These are phyloP conservation scores for Lamprologus sp. DNA, from an alignment of 2,113 vertebrate species.

Conservation along the genomic window DNA sequence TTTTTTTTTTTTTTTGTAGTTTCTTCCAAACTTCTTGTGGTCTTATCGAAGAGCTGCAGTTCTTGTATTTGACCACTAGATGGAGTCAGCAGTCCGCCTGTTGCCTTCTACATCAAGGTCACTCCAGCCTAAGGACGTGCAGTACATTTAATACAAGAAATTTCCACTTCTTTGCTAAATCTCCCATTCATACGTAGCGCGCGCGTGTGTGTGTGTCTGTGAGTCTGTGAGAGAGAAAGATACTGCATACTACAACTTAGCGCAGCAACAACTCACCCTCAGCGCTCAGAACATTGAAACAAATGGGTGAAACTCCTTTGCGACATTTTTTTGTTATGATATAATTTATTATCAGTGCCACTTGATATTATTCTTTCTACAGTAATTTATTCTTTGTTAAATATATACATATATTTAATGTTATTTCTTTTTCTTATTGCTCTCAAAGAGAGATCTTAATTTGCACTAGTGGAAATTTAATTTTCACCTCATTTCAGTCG, in stretches of 20 bases:
- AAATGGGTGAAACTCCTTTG: background rate
- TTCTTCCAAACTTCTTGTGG: background rate
- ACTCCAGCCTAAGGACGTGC: background rate
- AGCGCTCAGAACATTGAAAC: background rate
- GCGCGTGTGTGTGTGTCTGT: background rate
- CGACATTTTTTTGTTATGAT: background rate
- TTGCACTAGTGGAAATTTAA: constrained; percentile 56
- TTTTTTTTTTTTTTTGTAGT: background rate
- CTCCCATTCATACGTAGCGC: background rate
- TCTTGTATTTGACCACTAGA: constrained; percentile 38
- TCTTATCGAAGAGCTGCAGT: background rate
- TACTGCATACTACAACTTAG: background rate
- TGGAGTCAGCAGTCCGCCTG: constrained; percentile 5
- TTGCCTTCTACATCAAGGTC: constrained; percentile 1
- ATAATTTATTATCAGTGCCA: constrained; percentile 51
- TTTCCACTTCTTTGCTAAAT: background rate
- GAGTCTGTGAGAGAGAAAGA: background rate
- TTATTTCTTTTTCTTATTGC: constrained; percentile 20
- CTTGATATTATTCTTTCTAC: constrained; percentile 23
- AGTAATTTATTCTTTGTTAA: background rate
- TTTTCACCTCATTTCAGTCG: constrained; percentile 41
- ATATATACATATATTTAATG: constrained; percentile 7
- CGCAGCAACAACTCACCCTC: constrained; percentile 26
- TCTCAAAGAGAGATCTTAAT: constrained; percentile 52
- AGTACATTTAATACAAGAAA: background rate